phyloP scores from a whole-genome alignment of 1,140 invertebrate genomes.

The Odontomachus brunneus region DNA sequence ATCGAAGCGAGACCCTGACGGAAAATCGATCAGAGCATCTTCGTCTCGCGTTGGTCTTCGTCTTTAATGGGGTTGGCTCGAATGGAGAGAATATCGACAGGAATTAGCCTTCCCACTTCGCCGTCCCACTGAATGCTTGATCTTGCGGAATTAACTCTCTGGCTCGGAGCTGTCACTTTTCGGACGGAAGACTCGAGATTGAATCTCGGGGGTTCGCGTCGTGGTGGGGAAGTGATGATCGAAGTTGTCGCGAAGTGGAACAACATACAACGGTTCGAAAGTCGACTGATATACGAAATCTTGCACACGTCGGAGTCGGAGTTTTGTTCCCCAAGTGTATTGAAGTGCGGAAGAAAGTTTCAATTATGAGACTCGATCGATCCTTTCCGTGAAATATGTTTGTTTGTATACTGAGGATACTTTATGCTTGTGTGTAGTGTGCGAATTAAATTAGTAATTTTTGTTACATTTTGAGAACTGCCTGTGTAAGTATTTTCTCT shows the following conservation, averaged over 20 bases:
- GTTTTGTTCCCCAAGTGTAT: not conserved
- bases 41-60: slow-evolving; percentile 2
- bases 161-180: slow-evolving; percentile 16
- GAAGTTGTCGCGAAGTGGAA: not conserved
- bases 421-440: not conserved
- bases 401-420: not conserved
- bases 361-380: not conserved
- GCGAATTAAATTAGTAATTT: not conserved
- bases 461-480: not conserved
- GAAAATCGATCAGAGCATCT: slow-evolving; percentile 44
- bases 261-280: slow-evolving; percentile 23
- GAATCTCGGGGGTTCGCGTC: slow-evolving; percentile 2
- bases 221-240: slow-evolving; percentile 13
- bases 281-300: slow-evolving; percentile 4
- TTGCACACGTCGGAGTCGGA: not conserved
- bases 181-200: slow-evolving; percentile 23
- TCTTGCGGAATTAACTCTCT: slow-evolving; percentile 44
- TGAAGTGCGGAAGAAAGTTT: not conserved
- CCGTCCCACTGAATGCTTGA: slow-evolving; percentile 42
- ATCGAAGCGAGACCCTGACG: not conserved
- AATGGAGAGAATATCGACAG: slow-evolving; percentile 49
- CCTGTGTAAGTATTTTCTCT: not conserved
- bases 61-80: slow-evolving; percentile 34
- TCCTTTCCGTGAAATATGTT: not conserved
- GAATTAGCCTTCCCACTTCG: slow-evolving; percentile 38